Conservation (phyloP, 1,140 invertebrate genomes). For the Drosophila virilis region DNA sequence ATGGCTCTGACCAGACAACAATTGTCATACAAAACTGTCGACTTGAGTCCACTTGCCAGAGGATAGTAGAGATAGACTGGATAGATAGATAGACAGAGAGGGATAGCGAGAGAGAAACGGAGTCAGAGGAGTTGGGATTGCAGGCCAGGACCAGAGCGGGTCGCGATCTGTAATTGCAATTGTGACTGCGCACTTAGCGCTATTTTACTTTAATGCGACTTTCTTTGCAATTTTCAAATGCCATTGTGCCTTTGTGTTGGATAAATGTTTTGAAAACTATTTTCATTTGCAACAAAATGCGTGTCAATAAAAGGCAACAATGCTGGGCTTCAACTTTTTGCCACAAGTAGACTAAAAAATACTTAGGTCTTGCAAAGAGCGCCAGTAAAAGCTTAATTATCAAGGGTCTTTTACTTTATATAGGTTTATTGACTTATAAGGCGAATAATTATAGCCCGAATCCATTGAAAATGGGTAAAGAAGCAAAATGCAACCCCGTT, state of each 20-base stretch:
- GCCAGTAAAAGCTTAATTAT: too few relatives aligned
- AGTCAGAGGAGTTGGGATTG: constrained; percentile 5
- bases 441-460: too few relatives aligned
- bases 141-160: neutral
- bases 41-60: constrained; percentile 40
- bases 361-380: neutral
- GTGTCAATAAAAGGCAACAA: constrained; percentile 19
- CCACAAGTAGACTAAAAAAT: neutral
- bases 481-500: too few relatives aligned
- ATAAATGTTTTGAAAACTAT: constrained; percentile 69
- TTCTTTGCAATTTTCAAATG: constrained; percentile 48
- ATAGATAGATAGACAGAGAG: constrained; percentile 6
- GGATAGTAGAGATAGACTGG: neutral
- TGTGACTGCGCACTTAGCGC: constrained; percentile 75
- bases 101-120: neutral
- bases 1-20: constrained; percentile 68
- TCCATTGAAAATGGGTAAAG: too few relatives aligned
- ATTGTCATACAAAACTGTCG: constrained; percentile 78
- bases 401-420: too few relatives aligned
- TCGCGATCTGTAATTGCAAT: constrained; percentile 67
- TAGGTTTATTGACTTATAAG: too few relatives aligned
- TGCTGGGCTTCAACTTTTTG: neutral
- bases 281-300: constrained; percentile 61
- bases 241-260: constrained; percentile 66
- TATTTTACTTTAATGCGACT: constrained; percentile 75